Conservation (phyloP, 2,113 vertebrate species). For the Dasyornis broadbenti region DNA sequence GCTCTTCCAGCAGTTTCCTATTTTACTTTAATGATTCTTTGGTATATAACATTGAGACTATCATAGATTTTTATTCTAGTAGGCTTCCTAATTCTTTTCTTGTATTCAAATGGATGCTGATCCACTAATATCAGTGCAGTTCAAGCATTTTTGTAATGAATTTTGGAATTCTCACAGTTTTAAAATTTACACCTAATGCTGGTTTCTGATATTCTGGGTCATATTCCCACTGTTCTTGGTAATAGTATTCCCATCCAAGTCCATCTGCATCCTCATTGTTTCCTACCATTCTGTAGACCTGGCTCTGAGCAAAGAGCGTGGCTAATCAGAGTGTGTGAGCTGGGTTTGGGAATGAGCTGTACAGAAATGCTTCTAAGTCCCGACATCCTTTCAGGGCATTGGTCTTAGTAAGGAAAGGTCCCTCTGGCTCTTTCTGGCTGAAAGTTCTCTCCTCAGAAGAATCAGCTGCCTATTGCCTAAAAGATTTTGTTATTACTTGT, state of each 20-base stretch:
- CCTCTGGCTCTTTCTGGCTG: background rate
- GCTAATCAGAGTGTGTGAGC: background rate
- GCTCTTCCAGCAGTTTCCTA: background rate
- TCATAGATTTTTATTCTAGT: background rate
- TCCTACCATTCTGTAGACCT: background rate
- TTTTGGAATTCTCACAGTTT: background rate
- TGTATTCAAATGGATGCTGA: background rate
- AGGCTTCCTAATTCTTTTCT: background rate
- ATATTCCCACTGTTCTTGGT: background rate
- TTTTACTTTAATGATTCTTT: background rate
- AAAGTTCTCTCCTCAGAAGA: background rate
- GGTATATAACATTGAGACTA: background rate
- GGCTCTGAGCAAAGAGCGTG: background rate
- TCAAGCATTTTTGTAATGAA: background rate
- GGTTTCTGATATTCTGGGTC: background rate
- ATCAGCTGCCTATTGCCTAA: background rate
- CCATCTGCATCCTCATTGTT: background rate
- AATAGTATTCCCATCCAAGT: background rate
- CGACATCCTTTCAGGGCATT: background rate
- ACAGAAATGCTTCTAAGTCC: background rate
- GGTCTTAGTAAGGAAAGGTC: background rate
- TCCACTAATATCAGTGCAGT: fast-evolving
- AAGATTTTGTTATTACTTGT: background rate
- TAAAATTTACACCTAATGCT: background rate
- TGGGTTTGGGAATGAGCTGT: background rate